Base-by-base conservation (phyloP, 1,140 invertebrate species). In the Sitobion miscanthi region DNA sequence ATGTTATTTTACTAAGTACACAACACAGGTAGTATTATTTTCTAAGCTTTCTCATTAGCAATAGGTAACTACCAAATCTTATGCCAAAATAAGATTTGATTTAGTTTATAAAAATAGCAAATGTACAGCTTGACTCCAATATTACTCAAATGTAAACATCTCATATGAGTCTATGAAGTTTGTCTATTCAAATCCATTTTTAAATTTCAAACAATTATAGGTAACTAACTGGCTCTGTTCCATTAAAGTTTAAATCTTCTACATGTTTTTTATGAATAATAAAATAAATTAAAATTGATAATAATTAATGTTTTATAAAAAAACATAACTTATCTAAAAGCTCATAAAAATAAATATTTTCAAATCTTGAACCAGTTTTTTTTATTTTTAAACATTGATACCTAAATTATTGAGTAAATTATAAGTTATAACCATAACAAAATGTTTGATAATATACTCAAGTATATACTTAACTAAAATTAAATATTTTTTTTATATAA, bases 21-120 rank as follows among this genome's bases (percentile, higher is more conserved):
- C 57, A 62, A n/a, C 11, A n/a, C 23, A 30, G 11, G 30, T 88
- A n/a, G 4, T 88, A 49, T 35, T 88, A 35, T 52, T 0, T 52
- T 52, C 20, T 35, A 88, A n/a, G 47, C n/a, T 88, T 52, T 52
- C n/a, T 88, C 11, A 7, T 9, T 49, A n/a, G 14, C 45, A 2
- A 49, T 52, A 11, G 2, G 6, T 85, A 52, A 52, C 17, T 52
- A 45, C 9, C 6, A 87, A 52, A 49, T 35, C 14, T 52, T 52
- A 87, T 87, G 30, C 17, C 86, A 87, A 87, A 21, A 52, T 87
- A 87, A 49, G 30, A 87, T 87, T 87, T 87, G 14, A 47, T 6
- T 83, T 42, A 9, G 45, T 35, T 87, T 87, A 35, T 52, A 52
- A 87, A 87, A 87, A 87, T 87, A 87, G 5, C 45, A 49, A 35